Base-by-base conservation (phyloP, 1,140 invertebrate genomes). In the Macrobrachium rosenbergii region DNA sequence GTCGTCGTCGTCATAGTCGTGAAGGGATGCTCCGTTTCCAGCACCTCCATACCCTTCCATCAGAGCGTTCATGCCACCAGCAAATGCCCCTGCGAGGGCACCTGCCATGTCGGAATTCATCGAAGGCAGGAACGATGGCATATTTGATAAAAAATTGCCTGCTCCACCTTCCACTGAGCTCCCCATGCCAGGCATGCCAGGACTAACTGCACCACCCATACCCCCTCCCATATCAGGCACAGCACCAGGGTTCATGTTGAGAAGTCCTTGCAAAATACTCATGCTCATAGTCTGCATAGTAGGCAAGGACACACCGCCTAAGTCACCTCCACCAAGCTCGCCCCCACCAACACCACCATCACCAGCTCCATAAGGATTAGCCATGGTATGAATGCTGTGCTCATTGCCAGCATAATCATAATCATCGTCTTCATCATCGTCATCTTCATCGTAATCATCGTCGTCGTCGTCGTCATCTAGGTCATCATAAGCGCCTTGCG, bases 221-320 rank as follows among this genome's bases (percentile, higher is more conserved):
- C 63, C 88, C 11, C 83, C 83, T n/a, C 80, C 88, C 88, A 89
- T 87, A 21, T 89, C 88, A 14, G 83, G 85, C 17, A 87, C 52
- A 10, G 85, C 84, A 37, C 63, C 84, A 17, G 85, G 85, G 59
- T 86, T 87, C 79, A 89, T 90, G 80, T 83, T 84, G 28, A 90
- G 82, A 7, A 90, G 87, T 2, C 89, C 89, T 52, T 90, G 89
- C 28, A 88, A 64, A 21, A 90, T 82, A 77, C 83, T 88, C 89
- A 90, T 82, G 81, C 83, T 88, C 89, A 90, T 88, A 10, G 89
- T 88, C 73, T 88, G 87, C 79, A 86, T 88, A n/a, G 87, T 88
- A 19, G 88, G 88, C 28, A 89, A 63, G 23, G 82, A n/a, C 69
- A 88, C 77, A 21, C 73, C 78, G 45, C 80, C 81, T 79, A 83